These are phyloP conservation scores for Chloropsis hardwickii DNA, from an alignment of 2,113 vertebrate genomes.

Conservation along the genomic window DNA sequence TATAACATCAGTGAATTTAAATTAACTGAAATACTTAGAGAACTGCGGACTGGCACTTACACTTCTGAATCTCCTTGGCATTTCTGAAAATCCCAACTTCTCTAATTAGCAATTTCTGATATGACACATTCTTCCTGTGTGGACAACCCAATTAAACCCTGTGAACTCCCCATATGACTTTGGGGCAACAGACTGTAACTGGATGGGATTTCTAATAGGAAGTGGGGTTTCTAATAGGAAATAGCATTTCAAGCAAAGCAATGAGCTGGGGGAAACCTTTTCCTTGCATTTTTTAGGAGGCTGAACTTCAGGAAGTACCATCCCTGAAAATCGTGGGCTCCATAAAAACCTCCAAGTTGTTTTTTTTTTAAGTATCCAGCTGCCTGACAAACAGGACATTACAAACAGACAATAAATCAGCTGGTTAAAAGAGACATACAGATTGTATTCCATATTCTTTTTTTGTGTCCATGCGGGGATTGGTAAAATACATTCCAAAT, in stretches of 20 bases:
- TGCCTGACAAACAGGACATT: conserved; percentile 27
- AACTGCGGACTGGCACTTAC: not conserved
- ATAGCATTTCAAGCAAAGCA: not conserved
- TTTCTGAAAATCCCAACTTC: not conserved
- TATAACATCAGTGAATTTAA: not conserved
- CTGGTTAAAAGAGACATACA: not conserved
- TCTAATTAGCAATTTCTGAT: not conserved
- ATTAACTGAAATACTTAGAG: not conserved
- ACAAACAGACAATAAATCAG: not conserved
- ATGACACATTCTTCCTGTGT: not conserved
- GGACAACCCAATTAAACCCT: not conserved
- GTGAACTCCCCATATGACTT: not conserved
- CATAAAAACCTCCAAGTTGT: conserved; percentile 45
- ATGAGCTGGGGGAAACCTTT: conserved; percentile 60
- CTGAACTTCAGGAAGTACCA: conserved; percentile 60
- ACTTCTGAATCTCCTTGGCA: not conserved
- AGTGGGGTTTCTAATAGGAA: not conserved
- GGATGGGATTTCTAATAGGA: not conserved
- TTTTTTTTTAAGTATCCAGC: conserved; percentile 22
- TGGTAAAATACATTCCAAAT: not conserved
- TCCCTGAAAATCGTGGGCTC: conserved; percentile 47
- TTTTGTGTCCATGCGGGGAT: not conserved
- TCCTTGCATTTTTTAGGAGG: conserved; percentile 55
- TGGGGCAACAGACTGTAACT: not conserved
- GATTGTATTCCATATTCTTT: not conserved